Evolutionary conservation across 2,888 invertebrate species (phyloP).

Genomic region (Rhogogaster chlorosoma): DNA sequence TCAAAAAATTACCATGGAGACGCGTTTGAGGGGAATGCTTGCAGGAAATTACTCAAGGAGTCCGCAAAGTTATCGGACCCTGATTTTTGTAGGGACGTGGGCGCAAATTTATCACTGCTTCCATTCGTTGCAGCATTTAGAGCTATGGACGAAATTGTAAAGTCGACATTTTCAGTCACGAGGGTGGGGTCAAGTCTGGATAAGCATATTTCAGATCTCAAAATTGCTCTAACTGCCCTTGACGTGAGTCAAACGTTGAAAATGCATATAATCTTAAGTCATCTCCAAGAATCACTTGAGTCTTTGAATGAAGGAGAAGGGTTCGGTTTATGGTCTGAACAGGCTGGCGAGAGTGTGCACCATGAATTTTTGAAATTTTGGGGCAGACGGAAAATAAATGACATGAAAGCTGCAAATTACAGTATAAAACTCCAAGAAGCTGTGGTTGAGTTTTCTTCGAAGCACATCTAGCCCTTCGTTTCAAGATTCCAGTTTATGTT

Average conservation of each 20-base stretch:
- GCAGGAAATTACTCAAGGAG: conserved; percentile 54
- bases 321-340: conserved; percentile 9
- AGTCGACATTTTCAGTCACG: conserved; percentile 29
- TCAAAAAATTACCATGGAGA: conserved; percentile 54
- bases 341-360: conserved; percentile 25
- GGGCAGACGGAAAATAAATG: conserved; percentile 38
- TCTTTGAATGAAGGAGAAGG: not conserved
- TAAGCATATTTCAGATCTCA: conserved; percentile 8
- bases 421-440: conserved; percentile 20
- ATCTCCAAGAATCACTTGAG: not conserved
- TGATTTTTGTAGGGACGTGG: not conserved
- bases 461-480: not conserved
- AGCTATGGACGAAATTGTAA: conserved; percentile 45
- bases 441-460: conserved; percentile 46
- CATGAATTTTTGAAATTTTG: conserved; percentile 43
- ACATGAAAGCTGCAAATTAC: conserved; percentile 10
- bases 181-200: not conserved
- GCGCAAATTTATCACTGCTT: no score
- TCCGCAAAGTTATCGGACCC: conserved; percentile 10
- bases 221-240: no score
- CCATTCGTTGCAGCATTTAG: conserved; percentile 42
- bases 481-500: not conserved
- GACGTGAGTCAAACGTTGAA: not conserved
- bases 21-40: conserved; percentile 53
- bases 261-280: not conserved